Percentiles rank a stretch among this genome's conserved stretches.
Evolutionary conservation across 2,797 vertebrate genomes (phyloP).

Genomic region (Falco columbarius): DNA sequence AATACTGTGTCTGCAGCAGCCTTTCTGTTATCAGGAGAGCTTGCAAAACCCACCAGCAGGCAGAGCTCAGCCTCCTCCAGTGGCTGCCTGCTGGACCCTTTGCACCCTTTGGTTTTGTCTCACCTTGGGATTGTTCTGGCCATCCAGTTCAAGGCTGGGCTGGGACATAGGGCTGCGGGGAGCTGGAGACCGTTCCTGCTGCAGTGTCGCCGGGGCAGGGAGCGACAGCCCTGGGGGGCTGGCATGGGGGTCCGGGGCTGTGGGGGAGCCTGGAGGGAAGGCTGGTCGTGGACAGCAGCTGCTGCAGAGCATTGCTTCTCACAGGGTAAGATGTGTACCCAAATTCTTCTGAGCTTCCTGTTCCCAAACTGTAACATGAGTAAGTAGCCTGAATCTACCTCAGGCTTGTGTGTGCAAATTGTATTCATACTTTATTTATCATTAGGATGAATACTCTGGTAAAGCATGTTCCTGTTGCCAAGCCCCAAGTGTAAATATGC

Average conservation of each 20-base stretch:
- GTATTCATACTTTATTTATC: neutral
- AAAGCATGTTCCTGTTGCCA: neutral
- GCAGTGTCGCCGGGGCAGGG: no score
- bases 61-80: neutral
- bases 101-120: neutral
- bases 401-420: neutral
- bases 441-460: neutral
- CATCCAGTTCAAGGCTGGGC: no score
- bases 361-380: rapidly evolving
- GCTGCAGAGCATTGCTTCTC: neutral
- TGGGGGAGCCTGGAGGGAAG: neutral
- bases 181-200: no score
- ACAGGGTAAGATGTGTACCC: no score
- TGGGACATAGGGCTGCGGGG: no score
- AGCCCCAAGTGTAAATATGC: neutral
- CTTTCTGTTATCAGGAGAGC: neutral
- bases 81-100: neutral
- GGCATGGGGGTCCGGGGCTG: no score
- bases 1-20: neutral
- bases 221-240: no score
- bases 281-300: rapidly evolving
- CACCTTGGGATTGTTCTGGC: no score
- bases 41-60: neutral
- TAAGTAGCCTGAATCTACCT: neutral
- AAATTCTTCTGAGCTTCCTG: neutral